Evolutionary conservation across 2,113 vertebrate species (phyloP).

Genomic region (Porphyrio hochstetteri): DNA sequence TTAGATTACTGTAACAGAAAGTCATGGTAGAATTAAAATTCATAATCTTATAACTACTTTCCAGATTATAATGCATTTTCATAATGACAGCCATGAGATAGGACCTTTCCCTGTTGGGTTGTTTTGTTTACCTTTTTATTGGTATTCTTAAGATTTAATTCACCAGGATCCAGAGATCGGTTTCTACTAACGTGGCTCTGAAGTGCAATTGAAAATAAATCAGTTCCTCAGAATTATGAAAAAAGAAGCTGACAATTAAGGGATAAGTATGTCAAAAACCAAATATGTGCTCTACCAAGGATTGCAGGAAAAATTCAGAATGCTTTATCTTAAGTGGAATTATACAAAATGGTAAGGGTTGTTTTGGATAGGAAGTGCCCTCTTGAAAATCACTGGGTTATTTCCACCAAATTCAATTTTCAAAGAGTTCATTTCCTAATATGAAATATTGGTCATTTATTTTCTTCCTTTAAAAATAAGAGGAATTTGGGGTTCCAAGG

Average conservation of each 20-base stretch:
- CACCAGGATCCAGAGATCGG: constrained; percentile 25
- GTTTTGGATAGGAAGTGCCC: not conserved
- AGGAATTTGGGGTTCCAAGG: not conserved
- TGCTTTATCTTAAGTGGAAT: not conserved
- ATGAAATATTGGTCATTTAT: not conserved
- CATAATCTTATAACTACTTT: constrained; percentile 38
- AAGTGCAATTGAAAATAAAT: constrained; percentile 59
- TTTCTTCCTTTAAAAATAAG: not conserved
- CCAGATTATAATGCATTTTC: not conserved
- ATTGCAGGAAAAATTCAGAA: not conserved
- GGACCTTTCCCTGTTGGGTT: constrained; percentile 26
- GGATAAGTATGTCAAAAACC: not conserved
- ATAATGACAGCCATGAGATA: constrained; percentile 22
- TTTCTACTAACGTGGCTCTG: constrained; percentile 38
- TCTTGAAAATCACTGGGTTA: not conserved
- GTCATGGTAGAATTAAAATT: constrained; percentile 41
- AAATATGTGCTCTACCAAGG: not conserved
- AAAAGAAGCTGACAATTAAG: constrained; percentile 13
- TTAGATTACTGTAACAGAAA: constrained; percentile 14
- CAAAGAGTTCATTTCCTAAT: not conserved
- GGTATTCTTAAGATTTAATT: constrained; percentile 54
- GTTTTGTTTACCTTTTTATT: constrained; percentile 56
- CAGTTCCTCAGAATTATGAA: constrained; percentile 17
- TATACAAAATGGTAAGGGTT: not conserved
- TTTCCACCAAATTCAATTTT: not conserved